Evolutionary conservation across 2,888 invertebrate species (phyloP), one percentile per base, ranked within the genome.

Genomic region (Eupithecia subfuscata): DNA sequence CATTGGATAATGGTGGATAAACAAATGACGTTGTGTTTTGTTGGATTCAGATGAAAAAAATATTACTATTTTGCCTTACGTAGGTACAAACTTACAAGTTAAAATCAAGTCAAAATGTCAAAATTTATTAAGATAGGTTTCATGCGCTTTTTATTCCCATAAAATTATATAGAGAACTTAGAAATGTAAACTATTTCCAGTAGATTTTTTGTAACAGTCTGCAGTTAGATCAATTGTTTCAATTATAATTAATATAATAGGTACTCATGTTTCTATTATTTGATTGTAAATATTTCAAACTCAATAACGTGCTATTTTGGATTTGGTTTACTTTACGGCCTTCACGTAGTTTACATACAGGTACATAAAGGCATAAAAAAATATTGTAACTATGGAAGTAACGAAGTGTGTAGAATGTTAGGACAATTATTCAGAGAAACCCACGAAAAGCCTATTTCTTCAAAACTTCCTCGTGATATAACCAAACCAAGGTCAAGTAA

Each of bases 401-500:
- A 12, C 22, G 1, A 12, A 25, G 60, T 25, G 22, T 25, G 22
- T 7, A 56, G 52, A 22, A 56, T 22, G 11, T 9, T 22, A 22
- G 52, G 9, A 52, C n/a, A n/a, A 48, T 0, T 52, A n/a, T n/a
- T 52, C 48, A 48, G 22, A 56, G 0, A 22, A 67, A 40, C 37
- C 40, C 30, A 67, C 65, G 37, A 37, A 67, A 37, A 67, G 12
- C n/a, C 25, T 43, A n/a, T 25, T 11, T 43, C 7, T 18, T 48
- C n/a, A 43, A 9, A 22, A 40, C 76, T 79, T 80, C 81, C 80
- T 81, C 67, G 45, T 78, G 77, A 63, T 72, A 70, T 63, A 80
- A 75, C 76, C 73, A 77, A 78, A 56, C 56, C 82, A 82, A 83
- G 82, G 83, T 80, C 82, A 73, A 68, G 40, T 73, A 72, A 76